Evolutionary conservation across 2,888 invertebrate species (phyloP), one percentile per base, ranked within the genome.

Genomic region (Noctua pronuba): DNA sequence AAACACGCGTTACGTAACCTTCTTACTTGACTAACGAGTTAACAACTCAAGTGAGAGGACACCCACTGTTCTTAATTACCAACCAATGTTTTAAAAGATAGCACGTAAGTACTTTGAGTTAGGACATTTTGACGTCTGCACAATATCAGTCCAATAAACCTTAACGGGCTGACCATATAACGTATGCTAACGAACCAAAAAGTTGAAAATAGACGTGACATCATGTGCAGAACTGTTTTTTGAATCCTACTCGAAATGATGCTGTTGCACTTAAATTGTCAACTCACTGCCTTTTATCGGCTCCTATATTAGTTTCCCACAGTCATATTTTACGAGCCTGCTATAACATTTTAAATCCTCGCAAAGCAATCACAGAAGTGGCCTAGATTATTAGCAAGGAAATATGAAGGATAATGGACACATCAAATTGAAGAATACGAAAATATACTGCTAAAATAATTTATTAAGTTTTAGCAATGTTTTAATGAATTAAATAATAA

Each of bases 401-500:
- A 67, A 41, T 28, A 41, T 67, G 62, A 74, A 78, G 62, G 46
- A 62, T 69, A 41, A 68, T 49, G 49, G 64, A 66, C 24, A 52
- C 60, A 55, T 44, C 18, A 78, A 55, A 74, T 60, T 73, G 18
- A 89, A 90, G 86, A 86, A 88, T 92, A 93, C 91, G 68, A 88
- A 85, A 81, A 77, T 41, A 85, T 91, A 91, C 91, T 95, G 94
- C 95, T 96, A 96, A 96, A 96, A 96, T 96, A 96, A 90, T 96
- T 96, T 96, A 96, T 96, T 96, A 91, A 92, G 90, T 94, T 94
- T 94, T 93, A 95, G 96, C 95, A 94, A 94, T 94, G 94, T 94
- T 94, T 91, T 92, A 93, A 94, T 94, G 94, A 94, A 92, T 94
- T 95, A 95, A 95, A 95, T 94, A 94, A 95, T 96, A 96, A 96